A percentile compares a stretch with the other conserved stretches of the same genome.
Evolutionary conservation across 1,140 invertebrate species (phyloP).

Genomic region (Colletes latitarsis): DNA sequence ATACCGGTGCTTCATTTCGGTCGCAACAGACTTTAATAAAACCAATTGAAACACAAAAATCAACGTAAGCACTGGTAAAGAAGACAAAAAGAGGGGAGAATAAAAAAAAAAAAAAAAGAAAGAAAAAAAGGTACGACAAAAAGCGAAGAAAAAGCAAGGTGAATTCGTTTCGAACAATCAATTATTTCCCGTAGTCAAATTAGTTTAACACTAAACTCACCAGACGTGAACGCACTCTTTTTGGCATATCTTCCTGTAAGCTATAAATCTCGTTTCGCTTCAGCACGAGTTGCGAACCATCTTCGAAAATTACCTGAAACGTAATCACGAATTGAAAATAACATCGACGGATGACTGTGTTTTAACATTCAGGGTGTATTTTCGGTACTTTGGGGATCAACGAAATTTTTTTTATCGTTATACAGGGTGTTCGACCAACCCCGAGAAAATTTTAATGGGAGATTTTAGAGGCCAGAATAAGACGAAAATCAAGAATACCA

Average conservation of each 20-base stretch:
- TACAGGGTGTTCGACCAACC: too few relatives aligned
- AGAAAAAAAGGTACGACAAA: conserved; percentile 50
- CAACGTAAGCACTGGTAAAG: conserved; percentile 53
- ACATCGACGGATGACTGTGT: too few relatives aligned
- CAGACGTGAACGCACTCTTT: conserved; percentile 80
- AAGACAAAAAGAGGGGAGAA: background rate
- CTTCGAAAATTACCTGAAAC: conserved; percentile 81
- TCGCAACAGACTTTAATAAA: conserved; percentile 80
- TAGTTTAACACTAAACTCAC: conserved; percentile 77
- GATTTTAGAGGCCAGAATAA: too few relatives aligned
- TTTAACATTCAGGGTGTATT: too few relatives aligned
- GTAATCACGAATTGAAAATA: conserved; percentile 9
- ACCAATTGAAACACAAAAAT: conserved; percentile 67
- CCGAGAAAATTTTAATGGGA: too few relatives aligned
- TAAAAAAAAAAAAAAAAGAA: conserved; percentile 23
- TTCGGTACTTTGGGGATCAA: too few relatives aligned
- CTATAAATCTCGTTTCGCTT: conserved; percentile 80
- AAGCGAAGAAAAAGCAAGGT: conserved; percentile 42
- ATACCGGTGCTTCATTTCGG: conserved; percentile 82
- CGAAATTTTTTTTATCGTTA: too few relatives aligned
- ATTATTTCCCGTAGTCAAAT: conserved; percentile 29
- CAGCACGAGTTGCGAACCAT: conserved; percentile 76
- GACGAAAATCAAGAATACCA: too few relatives aligned
- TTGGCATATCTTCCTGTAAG: conserved; percentile 80
- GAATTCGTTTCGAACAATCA: conserved; percentile 9